Evolutionary conservation across 2,113 vertebrate species (phyloP), one percentile per base, ranked within the genome.

Genomic region (Monopterus albus): DNA sequence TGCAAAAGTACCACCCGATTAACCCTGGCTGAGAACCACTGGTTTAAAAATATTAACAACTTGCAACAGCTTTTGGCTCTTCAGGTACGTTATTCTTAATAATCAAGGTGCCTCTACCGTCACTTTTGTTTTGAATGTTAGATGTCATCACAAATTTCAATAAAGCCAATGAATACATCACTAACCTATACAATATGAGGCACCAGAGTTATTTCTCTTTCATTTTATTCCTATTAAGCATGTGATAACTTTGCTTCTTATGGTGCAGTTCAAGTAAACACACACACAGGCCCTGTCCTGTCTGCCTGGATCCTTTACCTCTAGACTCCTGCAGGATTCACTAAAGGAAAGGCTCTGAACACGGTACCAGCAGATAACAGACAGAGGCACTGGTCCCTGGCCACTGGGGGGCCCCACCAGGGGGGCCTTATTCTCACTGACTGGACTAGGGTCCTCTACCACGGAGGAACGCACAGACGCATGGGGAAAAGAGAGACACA

Each of bases 301-400:
- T 77, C 79, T 79, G 78, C 85, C 87, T 88, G 83, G 84, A 83
- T 91, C 72, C 81, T 91, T 96, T 96, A 96, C 94, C 95, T 96
- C 94, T 79, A 95, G 85, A 86, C 92, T 94, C 81, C 91, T 93
- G 92, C 93, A 93, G 93, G 92, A 93, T 92, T 94, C 94, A 94
- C 94, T 92, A 94, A 95, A 94, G 91, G 93, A 94, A 87, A 94
- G 91, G 91, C 92, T 95, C 90, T 94, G 94, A 91, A 92, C 90
- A 90, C 92, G 91, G 91, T 94, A 94, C 94, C 94, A 94, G 94
- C 93, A 94, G 92, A 95, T 89, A 91, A 91, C 91, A 88, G 92
- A 92, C 85, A 94, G 91, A 91, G 94, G 92, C 90, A 95, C 89
- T 64, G 95, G 90, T 90, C 90, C 92, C 92, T 93, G 92, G 91